Base-by-base conservation (phyloP, 2,113 vertebrate species). In the Thryonomys swinderianus region DNA sequence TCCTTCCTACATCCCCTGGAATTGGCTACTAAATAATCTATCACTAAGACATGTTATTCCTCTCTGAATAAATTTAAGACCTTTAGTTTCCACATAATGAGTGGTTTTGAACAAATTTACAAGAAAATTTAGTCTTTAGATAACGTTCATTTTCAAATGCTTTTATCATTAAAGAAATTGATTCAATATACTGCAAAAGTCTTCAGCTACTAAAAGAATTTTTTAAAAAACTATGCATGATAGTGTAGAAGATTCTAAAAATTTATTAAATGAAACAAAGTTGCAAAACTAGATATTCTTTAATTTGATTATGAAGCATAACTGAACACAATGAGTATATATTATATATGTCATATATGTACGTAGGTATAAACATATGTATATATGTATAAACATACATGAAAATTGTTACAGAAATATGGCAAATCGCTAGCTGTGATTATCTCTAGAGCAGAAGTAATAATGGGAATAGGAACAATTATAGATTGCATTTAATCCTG, bases 151-250 rank as follows among this genome's bases (percentile, higher is more conserved):
- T 88, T 85, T 92, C 80, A 40, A 61, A 42, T 62, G 51, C 67
- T 76, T 92, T 48, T 40, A 53, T 91, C 64, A 62, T 94, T 73
- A 53, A 88, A 91, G 45, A 88, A 76, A 88, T 55, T 34, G 20
- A 45, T 42, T 30, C 79, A n/a, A 3, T 94, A 12, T 45, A 57
- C 18, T 59, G 59, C 20, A 21, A 74, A 91, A 42, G 51, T 81
- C 10, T 48, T 81, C 25, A 78, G 51, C 20, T 82, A 61, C 51
- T 62, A 59, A 92, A 94, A 80, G 18, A 71, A 88, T 40, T 37
- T 37, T 69, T 69, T 67, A 67, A 66, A 82, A 51, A 12, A 13
- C 80, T 48, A 0, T 48, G 16, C 7, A 0, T 85, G n/a, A 7
- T 48, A 9, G 51, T 11, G 18, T 37, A 67, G 25, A 81, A 74